These are phyloP conservation scores for Myopa tessellatipennis DNA, from an alignment of 2,888 invertebrate species.

Conservation along the genomic window DNA sequence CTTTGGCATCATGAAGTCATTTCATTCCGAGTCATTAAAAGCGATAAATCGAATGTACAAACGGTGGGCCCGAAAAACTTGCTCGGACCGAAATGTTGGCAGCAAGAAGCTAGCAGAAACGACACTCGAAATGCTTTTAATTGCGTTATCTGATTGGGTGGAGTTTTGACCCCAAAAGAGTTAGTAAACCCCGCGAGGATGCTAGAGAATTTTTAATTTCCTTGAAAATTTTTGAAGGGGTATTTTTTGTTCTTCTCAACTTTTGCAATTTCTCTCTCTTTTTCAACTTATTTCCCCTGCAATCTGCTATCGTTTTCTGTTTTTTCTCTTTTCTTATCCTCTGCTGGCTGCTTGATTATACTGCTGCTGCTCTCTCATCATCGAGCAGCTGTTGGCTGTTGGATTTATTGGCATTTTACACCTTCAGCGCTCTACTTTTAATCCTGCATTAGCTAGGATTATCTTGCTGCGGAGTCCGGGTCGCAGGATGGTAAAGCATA, in stretches of 20 bases:
- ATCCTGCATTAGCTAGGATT: constrained; percentile 12
- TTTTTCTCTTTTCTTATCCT: neutral
- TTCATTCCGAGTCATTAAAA: constrained; percentile 22
- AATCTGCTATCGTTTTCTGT: neutral
- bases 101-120: neutral
- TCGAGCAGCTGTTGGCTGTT: neutral
- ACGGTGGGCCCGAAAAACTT: neutral
- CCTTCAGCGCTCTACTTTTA: neutral
- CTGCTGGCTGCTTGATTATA: neutral
- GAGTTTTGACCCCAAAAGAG: neutral
- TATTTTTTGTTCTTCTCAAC: neutral
- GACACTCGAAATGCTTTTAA: constrained; percentile 2
- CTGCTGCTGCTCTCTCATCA: neutral
- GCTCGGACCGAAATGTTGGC: neutral
- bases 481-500: neutral
- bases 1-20: neutral
- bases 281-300: neutral
- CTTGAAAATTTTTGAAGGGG: neutral
- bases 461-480: constrained; percentile 1
- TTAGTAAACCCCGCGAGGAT: neutral
- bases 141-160: constrained; percentile 2
- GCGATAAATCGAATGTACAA: constrained; percentile 2
- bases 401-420: neutral
- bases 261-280: neutral
- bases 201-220: neutral